Evolutionary conservation across 2,888 invertebrate genomes (phyloP), one percentile per base, ranked within the genome.

Genomic region (Aromia moschata): DNA sequence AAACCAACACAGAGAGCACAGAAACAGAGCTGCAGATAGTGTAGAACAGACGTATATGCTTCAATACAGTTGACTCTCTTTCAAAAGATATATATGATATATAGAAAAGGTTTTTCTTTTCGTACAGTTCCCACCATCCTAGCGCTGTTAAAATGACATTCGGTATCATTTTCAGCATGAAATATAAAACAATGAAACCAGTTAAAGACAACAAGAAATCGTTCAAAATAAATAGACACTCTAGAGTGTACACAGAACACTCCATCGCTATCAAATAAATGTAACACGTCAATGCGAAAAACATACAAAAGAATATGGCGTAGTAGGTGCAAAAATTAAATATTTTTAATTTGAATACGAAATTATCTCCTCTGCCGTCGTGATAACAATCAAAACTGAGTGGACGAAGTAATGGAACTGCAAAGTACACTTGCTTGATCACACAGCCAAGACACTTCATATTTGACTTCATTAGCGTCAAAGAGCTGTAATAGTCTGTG

Each of bases 71-170:
- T 11, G n/a, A 40, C 17, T 41, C 15, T 18, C 10, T 40, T 7
- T 52, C 31, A 31, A 41, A 1, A 11, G 41, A 31, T 41, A 17
- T n/a, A 31, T 52, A 52, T 12, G 9, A 0, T 11, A 52, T 1
- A 7, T 9, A 31, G 20, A 17, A 52, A 0, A 1, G 5, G 4
- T 52, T 14, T 52, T 14, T 31, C 11, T 40, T 2, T 11, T 41
- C 11, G n/a, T 41, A 2, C 16, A 52, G n/a, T 17, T 7, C 41
- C 10, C 25, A 9, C 52, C 40, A 52, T 7, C 31, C 31, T 7
- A n/a, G 30, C 15, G 30, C 15, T n/a, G 31, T 10, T 4, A 30
- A 2, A 17, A 52, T 9, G 3, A 7, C 2, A 31, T 1, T 9
- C 11, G n/a, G 15, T 1, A 52, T 11, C 12, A 15, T 12, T 16